Evolutionary conservation across 2,113 vertebrate genomes (phyloP).

Genomic region (Alouatta palliata): DNA sequence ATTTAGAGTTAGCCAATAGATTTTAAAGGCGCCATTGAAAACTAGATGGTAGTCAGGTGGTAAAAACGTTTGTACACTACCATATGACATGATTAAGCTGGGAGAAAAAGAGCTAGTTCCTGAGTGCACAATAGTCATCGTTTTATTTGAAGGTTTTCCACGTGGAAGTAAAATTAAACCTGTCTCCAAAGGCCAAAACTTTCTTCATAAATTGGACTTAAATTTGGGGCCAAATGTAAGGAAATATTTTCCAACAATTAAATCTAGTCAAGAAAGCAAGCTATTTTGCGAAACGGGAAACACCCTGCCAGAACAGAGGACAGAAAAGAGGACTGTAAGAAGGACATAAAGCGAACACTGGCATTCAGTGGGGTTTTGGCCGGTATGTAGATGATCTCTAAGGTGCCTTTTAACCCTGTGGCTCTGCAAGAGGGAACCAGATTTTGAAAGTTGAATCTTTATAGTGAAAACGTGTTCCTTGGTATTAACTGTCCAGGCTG

Average conservation of each 20-base stretch:
- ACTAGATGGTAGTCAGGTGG: not conserved
- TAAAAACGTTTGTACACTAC: not conserved
- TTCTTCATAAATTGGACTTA: not conserved
- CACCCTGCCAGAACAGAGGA: not conserved
- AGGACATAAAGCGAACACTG: rapidly evolving
- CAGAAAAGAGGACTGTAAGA: not conserved
- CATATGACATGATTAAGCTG: not conserved
- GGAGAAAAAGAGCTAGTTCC: not conserved
- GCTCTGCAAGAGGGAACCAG: not conserved
- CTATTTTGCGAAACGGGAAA: not conserved
- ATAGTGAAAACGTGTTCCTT: not conserved
- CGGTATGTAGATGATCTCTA: not conserved
- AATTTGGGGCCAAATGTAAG: not conserved
- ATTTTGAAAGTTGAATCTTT: constrained; percentile 13
- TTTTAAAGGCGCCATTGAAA: constrained; percentile 30
- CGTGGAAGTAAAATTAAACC: not conserved
- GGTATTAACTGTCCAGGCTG: not conserved
- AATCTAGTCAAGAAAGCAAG: not conserved
- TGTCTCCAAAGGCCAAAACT: constrained; percentile 15
- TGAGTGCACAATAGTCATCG: not conserved
- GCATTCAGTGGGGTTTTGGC: not conserved
- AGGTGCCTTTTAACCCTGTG: too few relatives aligned
- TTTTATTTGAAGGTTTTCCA: not conserved
- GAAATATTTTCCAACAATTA: not conserved
- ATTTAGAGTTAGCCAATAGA: not conserved